These are phyloP conservation scores for Anguilla megastoma DNA, from an alignment of 2,797 vertebrate species.

Conservation along the genomic window DNA sequence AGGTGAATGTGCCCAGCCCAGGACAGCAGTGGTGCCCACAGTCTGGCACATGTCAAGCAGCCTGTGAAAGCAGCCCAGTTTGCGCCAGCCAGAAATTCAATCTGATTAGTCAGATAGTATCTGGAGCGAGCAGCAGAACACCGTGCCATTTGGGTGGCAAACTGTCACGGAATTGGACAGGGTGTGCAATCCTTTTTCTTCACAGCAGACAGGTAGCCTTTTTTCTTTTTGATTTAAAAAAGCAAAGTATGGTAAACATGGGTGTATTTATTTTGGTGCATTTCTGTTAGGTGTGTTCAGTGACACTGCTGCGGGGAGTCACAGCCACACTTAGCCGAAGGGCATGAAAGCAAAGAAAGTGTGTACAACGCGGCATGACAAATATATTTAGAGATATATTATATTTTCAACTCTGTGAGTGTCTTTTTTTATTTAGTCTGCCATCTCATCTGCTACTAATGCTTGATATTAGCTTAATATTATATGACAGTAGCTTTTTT, in stretches of 20 bases:
- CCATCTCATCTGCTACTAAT: constrained; percentile 38
- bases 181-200: constrained; percentile 64
- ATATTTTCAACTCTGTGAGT: constrained; percentile 45
- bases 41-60: neutral
- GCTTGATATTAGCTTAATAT: constrained; percentile 47
- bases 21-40: neutral
- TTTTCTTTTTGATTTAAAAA: constrained; percentile 24
- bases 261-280: constrained; percentile 64
- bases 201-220: constrained; percentile 59
- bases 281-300: constrained; percentile 64
- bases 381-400: constrained; percentile 61
- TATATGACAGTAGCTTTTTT: constrained; percentile 61
- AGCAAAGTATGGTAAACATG: constrained; percentile 59
- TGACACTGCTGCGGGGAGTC: constrained; percentile 62
- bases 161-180: constrained; percentile 60
- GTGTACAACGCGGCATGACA: constrained; percentile 54
- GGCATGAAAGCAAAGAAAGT: constrained; percentile 59
- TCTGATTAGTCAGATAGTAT: constrained; percentile 78
- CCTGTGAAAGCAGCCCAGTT: constrained; percentile 55
- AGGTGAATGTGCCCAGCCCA: constrained; percentile 17
- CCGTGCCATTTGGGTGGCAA: constrained; percentile 66
- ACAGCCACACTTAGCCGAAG: constrained; percentile 63
- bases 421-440: constrained; percentile 29
- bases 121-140: constrained; percentile 65
- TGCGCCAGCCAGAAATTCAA: constrained; percentile 64